These are phyloP conservation scores for Smithornis capensis DNA, from an alignment of 2,113 vertebrate genomes.

Conservation along the genomic window DNA sequence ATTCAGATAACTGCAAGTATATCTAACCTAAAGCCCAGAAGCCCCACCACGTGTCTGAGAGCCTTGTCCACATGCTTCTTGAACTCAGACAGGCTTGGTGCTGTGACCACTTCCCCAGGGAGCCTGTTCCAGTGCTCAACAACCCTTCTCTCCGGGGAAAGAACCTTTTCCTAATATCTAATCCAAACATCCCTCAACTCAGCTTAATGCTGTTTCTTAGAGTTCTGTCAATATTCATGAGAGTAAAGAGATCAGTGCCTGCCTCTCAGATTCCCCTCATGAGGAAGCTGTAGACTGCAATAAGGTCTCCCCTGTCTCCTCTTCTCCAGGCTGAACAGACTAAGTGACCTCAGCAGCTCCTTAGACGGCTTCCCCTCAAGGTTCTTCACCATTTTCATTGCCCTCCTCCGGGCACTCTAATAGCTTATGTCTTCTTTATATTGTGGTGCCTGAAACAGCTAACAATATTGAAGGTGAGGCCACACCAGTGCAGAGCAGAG, in stretches of 20 bases:
- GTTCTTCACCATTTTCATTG: neutral
- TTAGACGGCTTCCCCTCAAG: neutral
- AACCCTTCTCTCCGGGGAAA: neutral
- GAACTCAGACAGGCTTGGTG: neutral
- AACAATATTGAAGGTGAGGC: neutral
- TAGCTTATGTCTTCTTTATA: neutral
- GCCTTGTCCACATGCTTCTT: neutral
- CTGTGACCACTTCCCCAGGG: neutral
- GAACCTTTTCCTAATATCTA: neutral
- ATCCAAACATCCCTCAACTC: neutral
- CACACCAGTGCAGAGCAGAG: neutral
- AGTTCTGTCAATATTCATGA: neutral
- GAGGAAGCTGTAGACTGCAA: neutral
- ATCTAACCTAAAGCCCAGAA: no score
- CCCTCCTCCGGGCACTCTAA: neutral
- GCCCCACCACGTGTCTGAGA: neutral
- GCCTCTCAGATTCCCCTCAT: neutral
- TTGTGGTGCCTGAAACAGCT: neutral
- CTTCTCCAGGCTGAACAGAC: neutral
- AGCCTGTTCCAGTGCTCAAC: neutral
- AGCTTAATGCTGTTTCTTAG: neutral
- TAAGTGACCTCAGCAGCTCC: neutral
- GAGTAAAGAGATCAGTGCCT: neutral
- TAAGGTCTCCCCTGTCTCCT: neutral
- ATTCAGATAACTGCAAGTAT: neutral